Evolutionary conservation across 2,113 vertebrate genomes (phyloP).

Genomic region (Eurypyga helias): DNA sequence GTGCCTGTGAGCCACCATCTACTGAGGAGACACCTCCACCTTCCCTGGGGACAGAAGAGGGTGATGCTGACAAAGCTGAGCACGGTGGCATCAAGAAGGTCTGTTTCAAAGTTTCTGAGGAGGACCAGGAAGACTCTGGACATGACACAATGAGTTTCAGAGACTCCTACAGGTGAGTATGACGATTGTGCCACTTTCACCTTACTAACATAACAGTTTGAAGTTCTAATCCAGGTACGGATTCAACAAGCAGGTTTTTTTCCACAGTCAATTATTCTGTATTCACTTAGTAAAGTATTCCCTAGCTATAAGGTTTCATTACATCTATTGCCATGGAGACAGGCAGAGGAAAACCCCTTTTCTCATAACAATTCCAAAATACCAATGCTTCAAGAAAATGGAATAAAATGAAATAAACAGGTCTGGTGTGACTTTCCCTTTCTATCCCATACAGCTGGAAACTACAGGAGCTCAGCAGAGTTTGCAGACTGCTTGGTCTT

Average conservation of each 20-base stretch:
- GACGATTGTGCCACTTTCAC: background rate
- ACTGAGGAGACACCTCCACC: conserved; percentile 80
- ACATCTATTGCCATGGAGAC: background rate
- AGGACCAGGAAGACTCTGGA: conserved; percentile 98
- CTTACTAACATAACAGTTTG: background rate
- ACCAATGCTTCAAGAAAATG: background rate
- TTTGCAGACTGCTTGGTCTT: background rate
- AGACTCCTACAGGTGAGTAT: conserved; percentile 93
- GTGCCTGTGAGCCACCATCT: conserved; percentile 78
- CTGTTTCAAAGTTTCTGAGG: conserved; percentile 96
- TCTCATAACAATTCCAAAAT: background rate
- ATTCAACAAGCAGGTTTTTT: background rate
- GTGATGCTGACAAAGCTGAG: conserved; percentile 87
- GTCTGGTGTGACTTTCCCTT: background rate
- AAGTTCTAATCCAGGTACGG: background rate
- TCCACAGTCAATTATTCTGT: background rate
- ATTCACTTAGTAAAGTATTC: background rate
- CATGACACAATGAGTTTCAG: conserved; percentile 98
- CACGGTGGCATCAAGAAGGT: conserved; percentile 91
- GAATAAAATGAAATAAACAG: background rate
- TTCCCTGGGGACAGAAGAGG: conserved; percentile 83
- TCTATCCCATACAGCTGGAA: background rate
- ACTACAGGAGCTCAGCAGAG: background rate
- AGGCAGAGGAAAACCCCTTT: background rate
- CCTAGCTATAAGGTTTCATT: background rate